Conservation (phyloP, 1,140 invertebrate genomes). For the Seison nebaliae region DNA sequence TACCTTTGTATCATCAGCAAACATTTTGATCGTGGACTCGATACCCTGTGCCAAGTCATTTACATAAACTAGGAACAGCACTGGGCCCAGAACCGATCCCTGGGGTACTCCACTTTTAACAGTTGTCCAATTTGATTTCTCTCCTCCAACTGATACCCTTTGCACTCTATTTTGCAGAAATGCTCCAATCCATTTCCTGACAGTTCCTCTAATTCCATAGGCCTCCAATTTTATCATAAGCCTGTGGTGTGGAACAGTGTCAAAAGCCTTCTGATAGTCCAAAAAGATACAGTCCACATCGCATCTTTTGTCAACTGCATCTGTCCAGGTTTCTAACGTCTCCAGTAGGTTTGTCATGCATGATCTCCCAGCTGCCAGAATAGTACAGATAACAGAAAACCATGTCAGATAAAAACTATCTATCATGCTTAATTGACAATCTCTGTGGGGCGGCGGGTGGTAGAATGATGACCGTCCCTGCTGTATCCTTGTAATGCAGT, state of each 20-base stretch:
- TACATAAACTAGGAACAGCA: background rate
- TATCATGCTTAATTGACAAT: too few species aligned
- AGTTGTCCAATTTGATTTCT: slow-evolving; percentile 7
- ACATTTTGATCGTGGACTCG: background rate
- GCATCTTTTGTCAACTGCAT: background rate
- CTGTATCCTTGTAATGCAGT: too few species aligned
- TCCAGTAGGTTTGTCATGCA: slow-evolving; percentile 12
- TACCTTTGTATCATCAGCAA: background rate
- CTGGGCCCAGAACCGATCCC: slow-evolving; percentile 8
- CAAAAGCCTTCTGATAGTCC: slow-evolving; percentile 4
- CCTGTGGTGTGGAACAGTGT: background rate
- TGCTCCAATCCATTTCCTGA: background rate
- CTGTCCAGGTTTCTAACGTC: slow-evolving; percentile 1
- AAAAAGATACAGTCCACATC: background rate
- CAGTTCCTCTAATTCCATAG: background rate
- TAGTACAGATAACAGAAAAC: background rate
- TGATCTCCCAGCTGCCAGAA: background rate
- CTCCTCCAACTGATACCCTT: slow-evolving; percentile 11
- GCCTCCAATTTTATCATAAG: background rate
- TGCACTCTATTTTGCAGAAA: slow-evolving; percentile 13
- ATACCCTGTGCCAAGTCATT: background rate
- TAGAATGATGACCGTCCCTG: too few species aligned
- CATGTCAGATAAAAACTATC: slow-evolving; percentile 5
- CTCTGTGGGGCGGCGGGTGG: too few species aligned
- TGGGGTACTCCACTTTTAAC: slow-evolving; percentile 14